Percentiles rank a stretch among this genome's conserved stretches.
phyloP scores from a whole-genome alignment of 2,797 vertebrate genomes.

The Antennarius maculatus region DNA sequence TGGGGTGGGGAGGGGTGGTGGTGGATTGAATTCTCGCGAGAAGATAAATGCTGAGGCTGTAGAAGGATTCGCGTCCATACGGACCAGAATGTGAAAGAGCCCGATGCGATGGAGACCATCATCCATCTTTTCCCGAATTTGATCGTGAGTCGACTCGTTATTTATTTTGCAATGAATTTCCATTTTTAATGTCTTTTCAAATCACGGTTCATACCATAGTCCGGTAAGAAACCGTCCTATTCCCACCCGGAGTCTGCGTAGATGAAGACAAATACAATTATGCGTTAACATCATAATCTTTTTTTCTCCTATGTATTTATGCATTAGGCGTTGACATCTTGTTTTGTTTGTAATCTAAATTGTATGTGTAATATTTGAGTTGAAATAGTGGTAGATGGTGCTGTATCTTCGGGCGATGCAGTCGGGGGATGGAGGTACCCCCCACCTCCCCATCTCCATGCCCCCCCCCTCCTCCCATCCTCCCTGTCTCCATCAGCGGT shows the following conservation, averaged over 20 bases:
- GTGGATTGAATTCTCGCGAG: constrained; percentile 62
- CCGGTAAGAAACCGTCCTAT: not conserved
- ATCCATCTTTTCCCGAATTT: constrained; percentile 61
- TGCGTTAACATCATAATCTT: not conserved
- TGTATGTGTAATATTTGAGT: constrained; percentile 18
- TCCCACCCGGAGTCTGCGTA: constrained; percentile 21
- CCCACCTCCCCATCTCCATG: constrained; percentile 11
- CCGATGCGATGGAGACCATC: constrained; percentile 72
- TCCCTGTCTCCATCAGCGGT: constrained; percentile 62
- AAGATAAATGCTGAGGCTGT: constrained; percentile 61
- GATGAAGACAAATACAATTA: constrained; percentile 5
- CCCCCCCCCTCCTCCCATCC: constrained; percentile 37
- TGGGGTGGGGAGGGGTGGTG: constrained; percentile 15
- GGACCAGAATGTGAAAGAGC: constrained; percentile 58
- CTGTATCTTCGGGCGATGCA: constrained; percentile 70
- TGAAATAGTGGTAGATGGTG: constrained; percentile 62
- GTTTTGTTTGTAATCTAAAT: not conserved
- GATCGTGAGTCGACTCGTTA: constrained; percentile 64
- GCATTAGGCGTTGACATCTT: not conserved
- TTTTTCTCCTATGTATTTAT: not conserved
- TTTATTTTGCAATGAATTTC: not conserved
- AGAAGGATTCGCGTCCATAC: constrained; percentile 46
- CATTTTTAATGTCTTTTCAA: not conserved
- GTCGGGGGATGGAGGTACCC: constrained; percentile 20
- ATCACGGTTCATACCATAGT: not conserved